Conservation (phyloP, 2,113 vertebrate genomes). For the Pseudopodoces humilis region DNA sequence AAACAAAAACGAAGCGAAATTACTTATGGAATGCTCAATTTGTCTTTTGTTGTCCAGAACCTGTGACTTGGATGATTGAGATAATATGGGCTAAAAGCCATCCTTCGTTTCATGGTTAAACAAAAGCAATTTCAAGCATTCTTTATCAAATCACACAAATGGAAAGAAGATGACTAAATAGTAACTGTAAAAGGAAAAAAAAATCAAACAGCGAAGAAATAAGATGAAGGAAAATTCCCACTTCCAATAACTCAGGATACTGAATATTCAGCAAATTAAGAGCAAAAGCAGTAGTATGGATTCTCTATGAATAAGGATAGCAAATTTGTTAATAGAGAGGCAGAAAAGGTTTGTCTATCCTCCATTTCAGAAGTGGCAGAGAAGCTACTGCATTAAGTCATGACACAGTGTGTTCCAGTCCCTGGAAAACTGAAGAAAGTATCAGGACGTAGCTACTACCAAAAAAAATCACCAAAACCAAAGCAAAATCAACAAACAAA, state of each 20-base stretch:
- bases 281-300: background rate
- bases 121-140: background rate
- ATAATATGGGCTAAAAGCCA: background rate
- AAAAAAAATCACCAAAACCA: background rate
- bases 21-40: background rate
- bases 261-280: background rate
- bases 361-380: background rate
- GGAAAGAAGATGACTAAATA: background rate
- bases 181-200: background rate
- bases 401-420: background rate
- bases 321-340: background rate
- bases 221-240: background rate
- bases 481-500: background rate
- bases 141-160: background rate
- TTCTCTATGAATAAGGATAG: background rate
- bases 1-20: background rate
- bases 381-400: background rate
- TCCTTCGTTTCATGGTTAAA: background rate
- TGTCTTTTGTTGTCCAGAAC: background rate
- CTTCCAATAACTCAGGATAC: background rate
- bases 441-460: background rate
- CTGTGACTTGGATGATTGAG: accelerated
- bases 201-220: background rate
- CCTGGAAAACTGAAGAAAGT: background rate
- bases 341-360: background rate